Percentiles rank a stretch among this genome's conserved stretches.
phyloP scores from a whole-genome alignment of 1,140 invertebrate genomes.

The Eciton burchellii region DNA sequence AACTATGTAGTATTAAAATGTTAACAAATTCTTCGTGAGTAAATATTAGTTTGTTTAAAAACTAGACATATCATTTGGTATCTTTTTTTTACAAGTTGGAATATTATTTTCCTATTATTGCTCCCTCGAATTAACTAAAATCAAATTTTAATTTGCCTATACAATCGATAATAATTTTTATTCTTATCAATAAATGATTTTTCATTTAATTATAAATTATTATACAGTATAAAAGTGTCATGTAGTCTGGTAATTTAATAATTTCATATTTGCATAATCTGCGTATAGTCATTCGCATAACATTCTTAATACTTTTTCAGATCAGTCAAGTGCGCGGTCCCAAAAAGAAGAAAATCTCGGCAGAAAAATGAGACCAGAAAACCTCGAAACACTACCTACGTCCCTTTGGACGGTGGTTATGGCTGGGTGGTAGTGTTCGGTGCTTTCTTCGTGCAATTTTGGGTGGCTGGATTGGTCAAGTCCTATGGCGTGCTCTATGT shows the following conservation, averaged over 20 bases:
- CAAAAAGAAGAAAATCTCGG: conserved; percentile 63
- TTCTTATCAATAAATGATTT: background rate
- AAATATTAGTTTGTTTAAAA: no score
- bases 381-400: conserved; percentile 79
- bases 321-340: conserved; percentile 50
- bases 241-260: no score
- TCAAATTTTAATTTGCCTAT: no score
- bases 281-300: background rate
- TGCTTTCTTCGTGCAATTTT: conserved; percentile 97
- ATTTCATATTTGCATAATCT: background rate
- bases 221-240: background rate
- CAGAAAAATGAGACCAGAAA: conserved; percentile 62
- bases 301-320: conserved; percentile 67
- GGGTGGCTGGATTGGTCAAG: conserved; percentile 96
- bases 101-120: no score
- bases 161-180: no score
- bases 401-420: conserved; percentile 90
- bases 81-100: no score
- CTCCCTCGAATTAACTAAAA: no score
- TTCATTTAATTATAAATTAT: background rate
- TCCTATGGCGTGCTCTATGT: conserved; percentile 94
- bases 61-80: no score
- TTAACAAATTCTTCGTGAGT: no score
- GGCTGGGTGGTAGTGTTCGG: conserved; percentile 97
- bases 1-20: no score